phyloP scores from a whole-genome alignment of 2,113 vertebrate genomes.

The Trogon melanurus region DNA sequence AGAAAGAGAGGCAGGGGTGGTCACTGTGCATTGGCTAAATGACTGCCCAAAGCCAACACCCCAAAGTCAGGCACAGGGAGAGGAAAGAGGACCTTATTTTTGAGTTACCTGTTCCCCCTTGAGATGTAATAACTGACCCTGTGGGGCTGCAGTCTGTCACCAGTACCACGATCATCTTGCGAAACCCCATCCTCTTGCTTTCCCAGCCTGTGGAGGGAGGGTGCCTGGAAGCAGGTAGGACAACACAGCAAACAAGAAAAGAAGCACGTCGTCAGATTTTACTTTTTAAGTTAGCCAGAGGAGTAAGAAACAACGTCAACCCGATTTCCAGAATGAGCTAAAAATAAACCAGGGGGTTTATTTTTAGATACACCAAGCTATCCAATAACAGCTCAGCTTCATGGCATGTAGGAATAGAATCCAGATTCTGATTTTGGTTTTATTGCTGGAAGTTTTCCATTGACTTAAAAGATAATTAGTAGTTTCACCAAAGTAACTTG shows the following conservation, averaged over 20 bases:
- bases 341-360: slow-evolving; percentile 36
- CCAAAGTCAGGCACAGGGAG: neutral
- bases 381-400: slow-evolving; percentile 26
- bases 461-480: neutral
- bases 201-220: neutral
- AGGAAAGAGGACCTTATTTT: neutral
- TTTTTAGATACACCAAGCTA: slow-evolving; percentile 33
- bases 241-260: neutral
- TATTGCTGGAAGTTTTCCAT: neutral
- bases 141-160: neutral
- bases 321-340: slow-evolving; percentile 31
- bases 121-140: neutral
- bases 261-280: neutral
- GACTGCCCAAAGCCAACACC: neutral
- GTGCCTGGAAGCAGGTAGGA: neutral
- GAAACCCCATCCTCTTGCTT: neutral
- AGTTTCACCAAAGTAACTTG: slow-evolving; percentile 11
- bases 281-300: neutral
- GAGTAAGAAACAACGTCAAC: slow-evolving; percentile 37
- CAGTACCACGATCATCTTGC: neutral
- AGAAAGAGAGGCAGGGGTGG: neutral
- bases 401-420: neutral
- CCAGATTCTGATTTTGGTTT: slow-evolving; percentile 30
- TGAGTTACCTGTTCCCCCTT: neutral
- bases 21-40: neutral